Evolutionary conservation across 2,797 vertebrate genomes (phyloP), one percentile per base, ranked within the genome.

Genomic region (Phylloscopus collybita): DNA sequence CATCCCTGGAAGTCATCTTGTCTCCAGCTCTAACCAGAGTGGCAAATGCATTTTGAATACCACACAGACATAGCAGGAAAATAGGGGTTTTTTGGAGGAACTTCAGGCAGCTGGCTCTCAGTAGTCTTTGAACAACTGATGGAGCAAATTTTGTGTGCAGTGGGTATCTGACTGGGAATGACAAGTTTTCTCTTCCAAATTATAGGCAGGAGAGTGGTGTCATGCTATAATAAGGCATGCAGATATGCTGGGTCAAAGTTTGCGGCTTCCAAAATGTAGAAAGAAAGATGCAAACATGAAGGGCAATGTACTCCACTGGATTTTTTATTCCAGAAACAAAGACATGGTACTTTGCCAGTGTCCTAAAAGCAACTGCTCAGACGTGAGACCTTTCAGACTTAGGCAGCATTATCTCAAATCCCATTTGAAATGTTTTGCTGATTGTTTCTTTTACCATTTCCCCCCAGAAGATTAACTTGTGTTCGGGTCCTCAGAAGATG

Each of bases 361-460:
- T 80, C 64, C 88, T 91, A 82, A 91, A 96, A 95, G 49, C 2
- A 1, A 92, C 67, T 4, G 1, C 44, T 20, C 0, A 75, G 82
- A 54, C 0, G 1, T 12, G 38, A 22, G 67, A 62, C 73, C 51
- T 95, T 93, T 97, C 65, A 66, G 75, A 53, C 80, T 91, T 74
- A 94, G 74, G 86, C 93, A 96, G 34, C 32, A 61, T 96, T 93
- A 91, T 80, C 90, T 95, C 91, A 94, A 95, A 95, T 96, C 88
- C 92, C 49, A 67, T 96, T 95, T 80, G 88, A 93, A 96, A 92
- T 76, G 89, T 95, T 96, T 96, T 94, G 72, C 96, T 96, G 95
- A 96, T 95, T 96, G 94, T 96, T 97, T 92, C 93, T 90, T 96
- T 96, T 92, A 61, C 83, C 90, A 74, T 95, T 96, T 96, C 86